phyloP scores from a whole-genome alignment of 1,140 invertebrate genomes.

The Cyrtorhinus lividipennis region DNA sequence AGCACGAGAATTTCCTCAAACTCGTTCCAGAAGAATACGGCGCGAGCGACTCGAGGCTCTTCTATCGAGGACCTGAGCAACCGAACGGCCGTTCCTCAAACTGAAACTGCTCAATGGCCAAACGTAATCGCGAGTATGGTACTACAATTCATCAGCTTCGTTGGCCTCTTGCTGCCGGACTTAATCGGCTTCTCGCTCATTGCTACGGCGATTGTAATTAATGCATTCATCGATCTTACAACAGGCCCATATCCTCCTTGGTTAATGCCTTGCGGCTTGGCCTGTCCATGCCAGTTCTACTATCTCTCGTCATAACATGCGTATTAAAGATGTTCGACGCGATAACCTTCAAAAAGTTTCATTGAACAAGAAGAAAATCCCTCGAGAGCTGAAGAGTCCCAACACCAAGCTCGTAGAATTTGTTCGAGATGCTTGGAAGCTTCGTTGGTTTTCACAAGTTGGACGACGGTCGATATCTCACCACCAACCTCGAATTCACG shows the following conservation, averaged over 20 bases:
- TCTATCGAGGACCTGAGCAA: no score
- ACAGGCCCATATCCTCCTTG: conserved; percentile 18
- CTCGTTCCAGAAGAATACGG: no score
- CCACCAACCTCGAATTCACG: no score
- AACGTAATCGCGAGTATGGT: conserved; percentile 13
- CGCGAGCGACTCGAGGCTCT: no score
- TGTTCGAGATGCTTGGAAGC: no score
- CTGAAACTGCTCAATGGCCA: conserved; percentile 6
- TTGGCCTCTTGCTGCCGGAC: conserved; percentile 18
- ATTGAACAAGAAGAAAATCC: no score
- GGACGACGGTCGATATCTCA: no score
- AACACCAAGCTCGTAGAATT: no score
- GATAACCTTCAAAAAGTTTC: no score
- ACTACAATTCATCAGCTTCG: conserved; percentile 19
- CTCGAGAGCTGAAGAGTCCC: no score
- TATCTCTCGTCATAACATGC: conserved; percentile 12
- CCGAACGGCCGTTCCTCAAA: conserved; percentile 5
- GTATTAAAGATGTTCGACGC: conserved; percentile 10
- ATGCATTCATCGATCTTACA: conserved; percentile 15
- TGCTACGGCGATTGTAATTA: conserved; percentile 8
- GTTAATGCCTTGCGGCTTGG: conserved; percentile 18
- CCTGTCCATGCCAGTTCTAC: conserved; percentile 14
- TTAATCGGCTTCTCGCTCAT: conserved; percentile 17
- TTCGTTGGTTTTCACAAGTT: no score
- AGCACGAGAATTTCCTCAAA: no score